Evolutionary conservation across 2,113 vertebrate genomes (phyloP).

Genomic region (human (Homo sapiens)): DNA sequence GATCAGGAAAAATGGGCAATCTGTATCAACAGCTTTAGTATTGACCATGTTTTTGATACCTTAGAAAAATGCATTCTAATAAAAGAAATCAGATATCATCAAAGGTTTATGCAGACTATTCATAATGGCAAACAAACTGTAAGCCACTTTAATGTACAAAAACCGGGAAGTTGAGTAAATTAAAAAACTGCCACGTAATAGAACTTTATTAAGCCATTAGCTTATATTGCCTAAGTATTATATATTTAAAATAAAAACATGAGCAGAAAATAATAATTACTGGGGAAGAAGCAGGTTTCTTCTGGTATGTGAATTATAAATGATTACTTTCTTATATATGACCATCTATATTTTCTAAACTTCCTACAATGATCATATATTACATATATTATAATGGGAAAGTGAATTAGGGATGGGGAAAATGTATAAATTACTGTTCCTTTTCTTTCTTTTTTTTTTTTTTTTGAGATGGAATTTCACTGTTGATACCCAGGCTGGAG

Average conservation of each 20-base stretch:
- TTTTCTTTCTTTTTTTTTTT: neutral
- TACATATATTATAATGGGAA: neutral
- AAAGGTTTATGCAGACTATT: neutral
- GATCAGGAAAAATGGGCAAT: neutral
- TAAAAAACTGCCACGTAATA: neutral
- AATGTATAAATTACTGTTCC: neutral
- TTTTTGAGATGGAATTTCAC: neutral
- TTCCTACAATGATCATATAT: neutral
- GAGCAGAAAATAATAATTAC: neutral
- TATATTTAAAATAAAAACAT: constrained; percentile 36
- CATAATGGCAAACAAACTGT: neutral
- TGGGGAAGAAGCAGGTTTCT: neutral
- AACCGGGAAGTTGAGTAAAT: neutral
- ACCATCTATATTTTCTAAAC: neutral
- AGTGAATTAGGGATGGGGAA: neutral
- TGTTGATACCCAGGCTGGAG: neutral
- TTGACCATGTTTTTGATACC: neutral
- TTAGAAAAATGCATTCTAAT: constrained; percentile 18
- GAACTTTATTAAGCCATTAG: neutral
- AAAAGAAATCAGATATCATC: neutral
- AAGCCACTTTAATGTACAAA: neutral
- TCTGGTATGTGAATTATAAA: neutral
- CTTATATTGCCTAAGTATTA: neutral
- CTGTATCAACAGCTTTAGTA: neutral
- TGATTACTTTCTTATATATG: neutral